Conservation (phyloP, 2,888 invertebrate species). For the Suillia variegata region DNA sequence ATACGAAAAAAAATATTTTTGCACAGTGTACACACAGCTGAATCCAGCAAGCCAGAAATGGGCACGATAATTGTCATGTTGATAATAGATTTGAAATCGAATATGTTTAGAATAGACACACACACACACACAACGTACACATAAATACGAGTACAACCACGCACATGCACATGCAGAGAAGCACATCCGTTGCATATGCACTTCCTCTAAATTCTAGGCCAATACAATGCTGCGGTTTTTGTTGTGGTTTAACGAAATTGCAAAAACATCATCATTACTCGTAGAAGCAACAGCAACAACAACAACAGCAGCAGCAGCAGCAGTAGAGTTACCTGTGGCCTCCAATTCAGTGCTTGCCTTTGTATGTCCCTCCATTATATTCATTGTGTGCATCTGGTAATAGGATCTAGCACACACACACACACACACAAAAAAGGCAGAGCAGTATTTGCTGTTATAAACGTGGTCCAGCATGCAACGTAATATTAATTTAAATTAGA, state of each 20-base stretch:
- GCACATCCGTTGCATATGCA: neutral
- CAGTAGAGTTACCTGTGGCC: no score
- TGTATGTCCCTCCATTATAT: no score
- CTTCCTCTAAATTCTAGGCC: neutral
- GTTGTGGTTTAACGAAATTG: neutral
- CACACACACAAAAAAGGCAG: no score
- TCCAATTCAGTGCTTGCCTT: no score
- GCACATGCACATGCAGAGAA: neutral
- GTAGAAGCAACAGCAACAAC: neutral
- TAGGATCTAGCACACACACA: no score
- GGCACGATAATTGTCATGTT: neutral
- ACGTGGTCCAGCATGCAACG: constrained; percentile 32
- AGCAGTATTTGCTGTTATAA: no score
- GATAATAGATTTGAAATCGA: constrained; percentile 16
- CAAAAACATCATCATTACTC: neutral
- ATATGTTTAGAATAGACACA: neutral
- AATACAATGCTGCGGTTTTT: neutral
- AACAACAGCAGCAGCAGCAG: neutral
- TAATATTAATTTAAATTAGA: constrained; percentile 53
- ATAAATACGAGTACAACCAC: neutral
- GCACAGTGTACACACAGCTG: no score
- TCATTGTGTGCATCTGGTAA: no score
- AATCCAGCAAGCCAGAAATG: no score
- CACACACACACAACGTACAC: no score
- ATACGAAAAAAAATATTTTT: no score